Conservation (phyloP, 2,888 invertebrate genomes). For the Lymantria dispar region DNA sequence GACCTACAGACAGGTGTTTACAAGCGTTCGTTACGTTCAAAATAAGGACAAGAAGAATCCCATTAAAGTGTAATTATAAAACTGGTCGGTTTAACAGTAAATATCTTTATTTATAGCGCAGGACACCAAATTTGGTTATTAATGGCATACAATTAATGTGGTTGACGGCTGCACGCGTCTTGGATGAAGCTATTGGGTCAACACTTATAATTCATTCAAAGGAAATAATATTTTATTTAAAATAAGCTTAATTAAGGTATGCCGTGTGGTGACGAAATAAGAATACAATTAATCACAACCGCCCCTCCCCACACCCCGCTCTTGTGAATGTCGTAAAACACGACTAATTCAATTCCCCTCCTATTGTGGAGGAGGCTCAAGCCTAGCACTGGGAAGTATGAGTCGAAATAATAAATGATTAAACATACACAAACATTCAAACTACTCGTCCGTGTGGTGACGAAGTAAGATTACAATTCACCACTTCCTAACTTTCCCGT, state of each 20-base stretch:
- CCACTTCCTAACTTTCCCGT: too few relatives aligned
- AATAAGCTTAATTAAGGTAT: background rate
- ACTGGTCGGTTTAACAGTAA: slow-evolving; percentile 30
- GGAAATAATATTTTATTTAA: background rate
- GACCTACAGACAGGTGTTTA: slow-evolving; percentile 4
- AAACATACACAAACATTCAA: too few relatives aligned
- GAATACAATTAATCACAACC: too few relatives aligned
- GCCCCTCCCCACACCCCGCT: too few relatives aligned
- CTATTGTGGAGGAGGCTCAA: too few relatives aligned
- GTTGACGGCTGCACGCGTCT: slow-evolving; percentile 7
- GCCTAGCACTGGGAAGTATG: too few relatives aligned
- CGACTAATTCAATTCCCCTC: too few relatives aligned
- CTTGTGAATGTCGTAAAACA: too few relatives aligned
- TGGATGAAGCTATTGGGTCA: slow-evolving; percentile 5
- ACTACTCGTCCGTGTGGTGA: too few relatives aligned
- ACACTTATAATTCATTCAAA: background rate
- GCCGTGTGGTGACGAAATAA: too few relatives aligned
- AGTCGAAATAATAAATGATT: too few relatives aligned
- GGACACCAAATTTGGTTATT: slow-evolving; percentile 17
- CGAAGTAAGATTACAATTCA: too few relatives aligned
- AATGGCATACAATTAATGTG: slow-evolving; percentile 24
- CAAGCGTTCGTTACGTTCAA: background rate
- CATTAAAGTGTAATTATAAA: slow-evolving; percentile 25
- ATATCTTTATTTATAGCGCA: slow-evolving; percentile 24
- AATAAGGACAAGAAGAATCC: slow-evolving; percentile 4